A percentile compares a stretch with the other conserved stretches of the same genome.
Conservation (phyloP, 2,113 vertebrate genomes). For the Chaetodon auriga region DNA sequence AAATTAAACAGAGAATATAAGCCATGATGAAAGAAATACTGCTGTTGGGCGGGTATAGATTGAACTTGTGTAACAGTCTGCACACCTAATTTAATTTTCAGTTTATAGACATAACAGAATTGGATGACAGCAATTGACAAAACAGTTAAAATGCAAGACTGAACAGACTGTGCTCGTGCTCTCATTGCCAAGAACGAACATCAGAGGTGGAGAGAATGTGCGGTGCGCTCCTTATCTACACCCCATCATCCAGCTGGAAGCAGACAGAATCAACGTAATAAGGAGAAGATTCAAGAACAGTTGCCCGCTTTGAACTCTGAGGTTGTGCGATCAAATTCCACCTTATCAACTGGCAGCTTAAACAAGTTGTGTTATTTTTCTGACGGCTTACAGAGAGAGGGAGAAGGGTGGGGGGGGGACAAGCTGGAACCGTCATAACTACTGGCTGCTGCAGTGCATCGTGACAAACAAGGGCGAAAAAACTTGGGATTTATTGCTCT, state of each 20-base stretch:
- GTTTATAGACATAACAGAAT: conserved; percentile 74
- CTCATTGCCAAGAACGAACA: conserved; percentile 48
- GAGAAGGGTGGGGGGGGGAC: conserved; percentile 11
- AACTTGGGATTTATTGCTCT: conserved; percentile 81
- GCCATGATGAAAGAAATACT: conserved; percentile 66
- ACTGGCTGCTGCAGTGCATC: conserved; percentile 70
- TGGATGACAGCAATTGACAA: conserved; percentile 69
- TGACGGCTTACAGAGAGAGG: conserved; percentile 59
- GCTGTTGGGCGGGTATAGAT: conserved; percentile 56
- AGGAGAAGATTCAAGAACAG: conserved; percentile 70
- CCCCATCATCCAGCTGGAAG: conserved; percentile 70
- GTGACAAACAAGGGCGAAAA: conserved; percentile 74
- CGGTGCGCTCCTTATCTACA: conserved; percentile 41
- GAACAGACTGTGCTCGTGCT: conserved; percentile 57
- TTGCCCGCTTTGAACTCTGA: conserved; percentile 72
- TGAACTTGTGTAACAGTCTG: conserved; percentile 69
- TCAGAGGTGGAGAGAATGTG: conserved; percentile 48
- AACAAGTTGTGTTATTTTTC: conserved; percentile 69
- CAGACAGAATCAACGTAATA: conserved; percentile 59
- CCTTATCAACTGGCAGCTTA: conserved; percentile 70
- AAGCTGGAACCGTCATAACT: conserved; percentile 65
- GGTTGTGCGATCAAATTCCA: conserved; percentile 69
- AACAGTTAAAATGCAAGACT: conserved; percentile 73
- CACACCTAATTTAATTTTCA: conserved; percentile 76
- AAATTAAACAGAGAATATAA: conserved; percentile 75